These are phyloP conservation scores for Eupithecia dodoneata DNA, from an alignment of 2,888 invertebrate genomes.

Conservation along the genomic window DNA sequence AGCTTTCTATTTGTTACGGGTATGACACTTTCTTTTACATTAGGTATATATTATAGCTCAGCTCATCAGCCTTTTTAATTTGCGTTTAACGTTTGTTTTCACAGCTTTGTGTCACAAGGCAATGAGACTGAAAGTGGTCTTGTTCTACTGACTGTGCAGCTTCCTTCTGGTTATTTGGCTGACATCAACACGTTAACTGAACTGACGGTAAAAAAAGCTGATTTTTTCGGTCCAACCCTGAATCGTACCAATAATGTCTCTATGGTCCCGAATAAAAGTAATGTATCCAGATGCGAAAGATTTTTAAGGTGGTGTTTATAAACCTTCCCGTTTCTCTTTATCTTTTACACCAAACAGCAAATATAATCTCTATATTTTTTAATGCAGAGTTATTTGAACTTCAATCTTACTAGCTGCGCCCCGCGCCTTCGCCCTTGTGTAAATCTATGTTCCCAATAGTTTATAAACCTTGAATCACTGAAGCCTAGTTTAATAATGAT, in stretches of 20 bases:
- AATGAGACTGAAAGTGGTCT: constrained; percentile 91
- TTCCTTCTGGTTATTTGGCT: constrained; percentile 96
- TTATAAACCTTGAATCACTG: too few species aligned
- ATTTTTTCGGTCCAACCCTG: background rate
- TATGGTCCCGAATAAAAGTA: background rate
- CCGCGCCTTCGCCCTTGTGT: too few species aligned
- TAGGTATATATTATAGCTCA: background rate
- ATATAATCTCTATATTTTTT: background rate
- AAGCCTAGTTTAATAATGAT: too few species aligned
- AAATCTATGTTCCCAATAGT: too few species aligned
- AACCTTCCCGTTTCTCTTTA: background rate
- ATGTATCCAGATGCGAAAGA: background rate
- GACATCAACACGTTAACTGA: constrained; percentile 89
- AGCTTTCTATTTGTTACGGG: constrained; percentile 92
- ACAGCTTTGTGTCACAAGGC: constrained; percentile 86
- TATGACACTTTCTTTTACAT: constrained; percentile 52
- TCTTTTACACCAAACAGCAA: background rate
- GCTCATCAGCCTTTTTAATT: background rate
- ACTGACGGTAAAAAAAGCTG: constrained; percentile 71
- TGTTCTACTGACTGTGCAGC: constrained; percentile 94
- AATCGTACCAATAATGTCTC: background rate
- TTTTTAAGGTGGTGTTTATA: background rate
- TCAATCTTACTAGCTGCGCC: background rate
- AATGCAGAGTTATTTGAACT: background rate
- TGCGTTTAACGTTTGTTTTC: background rate